Base-by-base conservation (phyloP, 2,797 vertebrate genomes). In the Acropternis orthonyx region DNA sequence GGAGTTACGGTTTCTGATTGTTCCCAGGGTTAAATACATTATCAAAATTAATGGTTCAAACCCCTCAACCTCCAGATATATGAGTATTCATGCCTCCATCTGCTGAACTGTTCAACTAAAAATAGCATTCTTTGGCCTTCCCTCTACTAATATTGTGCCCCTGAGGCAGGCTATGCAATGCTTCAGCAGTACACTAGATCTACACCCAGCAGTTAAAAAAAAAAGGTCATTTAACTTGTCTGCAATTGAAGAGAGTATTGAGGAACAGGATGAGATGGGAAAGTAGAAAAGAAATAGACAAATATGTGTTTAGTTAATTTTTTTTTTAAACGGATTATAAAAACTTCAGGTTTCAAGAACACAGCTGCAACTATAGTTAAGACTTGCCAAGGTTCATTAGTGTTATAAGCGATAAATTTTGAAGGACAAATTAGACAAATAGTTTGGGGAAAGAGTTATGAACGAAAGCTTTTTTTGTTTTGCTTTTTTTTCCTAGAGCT, bases 11-110 rank as follows among this genome's bases (percentile, higher is more conserved):
- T 98, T 99, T 99, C 98, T 98, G 98, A 98, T 98, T 98, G 98
- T 99, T 99, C 98, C 98, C 99, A 99, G 98, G 98, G 98, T 99
- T 99, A 99, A 98, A 98, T 98, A 98, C 98, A 99, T 99, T 99
- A 99, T 98, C 98, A 98, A 98, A 99, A 99, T 99, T 98, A 99
- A 99, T 98, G 98, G 98, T 98, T 98, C 86, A 96, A 98, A 97
- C 97, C 95, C 97, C 98, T 98, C 98, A 98, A 98, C 98, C 98
- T 98, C 98, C 98, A 98, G 98, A 99, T 98, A 99, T 98, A 98
- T 97, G 98, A 98, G 98, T 98, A 98, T 98, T 98, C 98, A 97
- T 98, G 97, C 96, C 96, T 98, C 97, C 97, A 98, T 98, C 98
- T 99, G 98, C 98, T 98, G 98, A 98, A 98, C 97, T 97, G 91